Percentiles rank a stretch among this genome's conserved stretches.
These are phyloP conservation scores for Phyllotreta striolata DNA, from an alignment of 2,888 invertebrate species.

Conservation along the genomic window DNA sequence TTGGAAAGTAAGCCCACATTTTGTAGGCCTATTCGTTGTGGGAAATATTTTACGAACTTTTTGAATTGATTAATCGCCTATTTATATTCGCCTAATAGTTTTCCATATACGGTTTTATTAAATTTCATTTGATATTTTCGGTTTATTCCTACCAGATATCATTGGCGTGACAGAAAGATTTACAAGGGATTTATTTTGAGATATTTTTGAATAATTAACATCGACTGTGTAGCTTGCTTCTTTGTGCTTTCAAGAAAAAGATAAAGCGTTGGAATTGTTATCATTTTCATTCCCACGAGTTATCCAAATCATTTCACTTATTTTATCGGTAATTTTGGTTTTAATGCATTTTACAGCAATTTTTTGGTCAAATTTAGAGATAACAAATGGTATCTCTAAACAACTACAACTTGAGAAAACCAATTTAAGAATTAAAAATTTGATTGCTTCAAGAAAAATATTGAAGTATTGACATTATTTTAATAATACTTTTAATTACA, in stretches of 20 bases:
- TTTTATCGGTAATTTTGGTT: constrained; percentile 5
- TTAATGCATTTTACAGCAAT: constrained; percentile 9
- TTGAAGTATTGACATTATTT: too few relatives aligned
- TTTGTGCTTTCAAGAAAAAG: not conserved
- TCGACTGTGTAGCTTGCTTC: not conserved
- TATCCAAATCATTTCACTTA: not conserved
- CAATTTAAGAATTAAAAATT: too few relatives aligned
- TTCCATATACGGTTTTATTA: not conserved
- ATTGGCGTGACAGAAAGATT: too few relatives aligned
- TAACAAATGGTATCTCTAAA: not conserved
- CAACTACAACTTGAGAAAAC: not conserved
- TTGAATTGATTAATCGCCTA: constrained; percentile 1
- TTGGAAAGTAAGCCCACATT: constrained; percentile 12
- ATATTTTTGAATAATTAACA: not conserved
- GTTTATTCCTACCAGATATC: too few relatives aligned
- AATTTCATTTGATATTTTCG: constrained; percentile 4
- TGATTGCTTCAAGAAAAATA: too few relatives aligned
- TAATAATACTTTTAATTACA: too few relatives aligned
- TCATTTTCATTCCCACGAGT: not conserved
- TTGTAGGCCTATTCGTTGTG: not conserved
- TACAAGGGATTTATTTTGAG: not conserved
- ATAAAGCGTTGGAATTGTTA: not conserved
- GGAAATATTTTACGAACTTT: constrained; percentile 4
- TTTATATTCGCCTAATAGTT: constrained; percentile 5
- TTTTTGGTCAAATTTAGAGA: not conserved